Percentiles rank a stretch among this genome's conserved stretches.
Conservation (phyloP, 2,888 invertebrate genomes). For the Sericinus montela region DNA sequence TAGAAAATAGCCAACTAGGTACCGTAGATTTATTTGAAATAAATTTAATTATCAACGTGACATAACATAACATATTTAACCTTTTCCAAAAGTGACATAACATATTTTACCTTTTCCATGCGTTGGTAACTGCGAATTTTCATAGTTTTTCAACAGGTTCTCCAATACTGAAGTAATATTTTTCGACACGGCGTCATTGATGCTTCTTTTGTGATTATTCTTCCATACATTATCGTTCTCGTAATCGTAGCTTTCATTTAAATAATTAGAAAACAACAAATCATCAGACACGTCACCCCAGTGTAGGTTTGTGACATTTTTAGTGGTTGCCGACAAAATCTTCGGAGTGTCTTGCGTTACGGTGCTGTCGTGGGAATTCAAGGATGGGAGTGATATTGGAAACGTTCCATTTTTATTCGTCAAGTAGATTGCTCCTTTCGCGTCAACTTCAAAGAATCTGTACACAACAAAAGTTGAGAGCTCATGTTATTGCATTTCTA, state of each 20-base stretch:
- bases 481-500: background rate
- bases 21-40: too few relatives aligned
- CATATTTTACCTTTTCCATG: conserved; percentile 86
- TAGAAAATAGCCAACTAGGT: too few relatives aligned
- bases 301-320: conserved; percentile 49
- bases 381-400: conserved; percentile 70
- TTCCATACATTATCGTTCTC: conserved; percentile 43
- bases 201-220: conserved; percentile 66
- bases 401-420: conserved; percentile 74
- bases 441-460: conserved; percentile 50
- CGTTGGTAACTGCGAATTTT: conserved; percentile 93
- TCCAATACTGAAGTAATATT: conserved; percentile 92
- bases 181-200: conserved; percentile 86
- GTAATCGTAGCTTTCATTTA: conserved; percentile 52
- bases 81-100: too few relatives aligned
- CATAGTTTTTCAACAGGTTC: conserved; percentile 92
- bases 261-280: conserved; percentile 53
- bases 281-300: conserved; percentile 52
- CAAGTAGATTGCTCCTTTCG: conserved; percentile 73
- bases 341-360: conserved; percentile 51
- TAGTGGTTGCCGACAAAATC: conserved; percentile 56
- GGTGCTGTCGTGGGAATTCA: conserved; percentile 49
- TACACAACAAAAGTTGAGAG: conserved; percentile 30
- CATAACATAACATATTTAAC: too few relatives aligned
- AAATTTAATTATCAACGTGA: too few relatives aligned